These are phyloP conservation scores for Xanthia icteritia DNA, from an alignment of 2,888 invertebrate species.

Conservation along the genomic window DNA sequence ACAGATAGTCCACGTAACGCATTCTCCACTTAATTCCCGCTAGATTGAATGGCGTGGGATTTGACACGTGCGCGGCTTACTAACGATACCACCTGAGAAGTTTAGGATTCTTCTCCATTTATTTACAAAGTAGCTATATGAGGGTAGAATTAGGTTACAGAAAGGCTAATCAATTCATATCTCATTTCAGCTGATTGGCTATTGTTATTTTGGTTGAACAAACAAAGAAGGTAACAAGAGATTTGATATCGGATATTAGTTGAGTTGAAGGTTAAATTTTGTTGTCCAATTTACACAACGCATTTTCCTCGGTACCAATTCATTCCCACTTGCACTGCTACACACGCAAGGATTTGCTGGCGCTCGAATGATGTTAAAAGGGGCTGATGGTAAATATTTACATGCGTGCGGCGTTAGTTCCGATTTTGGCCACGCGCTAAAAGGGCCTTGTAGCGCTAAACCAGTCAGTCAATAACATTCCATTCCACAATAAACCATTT, in stretches of 20 bases:
- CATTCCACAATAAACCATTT: conserved; percentile 42
- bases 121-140: conserved; percentile 30
- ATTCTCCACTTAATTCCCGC: conserved; percentile 76
- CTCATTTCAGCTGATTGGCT: conserved; percentile 14
- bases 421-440: too few species aligned
- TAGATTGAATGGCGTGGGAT: conserved; percentile 79
- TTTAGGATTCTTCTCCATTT: conserved; percentile 40
- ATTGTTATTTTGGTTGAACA: not conserved
- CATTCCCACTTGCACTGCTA: not conserved
- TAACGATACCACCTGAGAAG: conserved; percentile 58
- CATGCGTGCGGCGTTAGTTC: too few species aligned
- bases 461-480: conserved; percentile 21
- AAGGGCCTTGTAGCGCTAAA: not conserved
- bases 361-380: not conserved
- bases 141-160: not conserved
- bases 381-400: not conserved
- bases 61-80: conserved; percentile 74
- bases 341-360: not conserved
- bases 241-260: not conserved
- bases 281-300: not conserved
- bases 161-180: conserved; percentile 9
- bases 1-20: conserved; percentile 78
- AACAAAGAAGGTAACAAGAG: not conserved
- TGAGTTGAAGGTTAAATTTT: not conserved
- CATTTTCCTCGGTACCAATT: not conserved